Evolutionary conservation across 2,888 invertebrate genomes (phyloP).

Genomic region (Eupithecia insigniata): DNA sequence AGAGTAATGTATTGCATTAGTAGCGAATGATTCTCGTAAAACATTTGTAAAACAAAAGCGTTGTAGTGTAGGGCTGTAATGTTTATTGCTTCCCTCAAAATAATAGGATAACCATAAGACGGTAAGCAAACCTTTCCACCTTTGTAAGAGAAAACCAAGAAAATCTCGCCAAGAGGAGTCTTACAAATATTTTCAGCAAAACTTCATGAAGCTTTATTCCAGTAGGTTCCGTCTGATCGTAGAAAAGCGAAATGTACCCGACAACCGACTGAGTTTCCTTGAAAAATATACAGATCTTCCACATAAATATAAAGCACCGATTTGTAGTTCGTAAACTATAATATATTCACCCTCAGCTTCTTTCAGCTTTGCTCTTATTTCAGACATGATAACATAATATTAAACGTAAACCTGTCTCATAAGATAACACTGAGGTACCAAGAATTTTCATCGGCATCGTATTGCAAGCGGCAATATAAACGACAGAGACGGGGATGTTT

Average conservation of each 20-base stretch:
- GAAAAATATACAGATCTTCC: constrained; percentile 23
- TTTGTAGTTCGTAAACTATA: constrained; percentile 57
- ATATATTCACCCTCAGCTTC: constrained; percentile 55
- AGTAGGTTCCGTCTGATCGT: background rate
- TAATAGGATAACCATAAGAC: background rate
- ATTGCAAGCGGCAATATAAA: constrained; percentile 79
- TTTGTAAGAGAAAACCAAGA: background rate
- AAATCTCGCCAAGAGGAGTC: background rate
- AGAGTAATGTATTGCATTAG: constrained; percentile 27
- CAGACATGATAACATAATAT: constrained; percentile 74
- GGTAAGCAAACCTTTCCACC: too few species aligned
- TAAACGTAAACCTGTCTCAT: constrained; percentile 77
- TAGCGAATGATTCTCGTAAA: constrained; percentile 23
- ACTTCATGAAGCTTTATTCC: background rate
- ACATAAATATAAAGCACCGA: constrained; percentile 37
- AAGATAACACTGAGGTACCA: constrained; percentile 80
- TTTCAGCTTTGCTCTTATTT: constrained; percentile 51
- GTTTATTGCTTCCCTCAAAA: background rate
- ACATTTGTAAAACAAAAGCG: constrained; percentile 16
- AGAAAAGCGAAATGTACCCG: background rate
- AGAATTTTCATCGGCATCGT: constrained; percentile 81
- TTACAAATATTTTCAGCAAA: background rate
- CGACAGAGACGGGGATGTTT: constrained; percentile 71
- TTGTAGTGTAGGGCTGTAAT: background rate
- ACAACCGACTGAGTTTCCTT: background rate